Base-by-base conservation (phyloP, 1,140 invertebrate genomes). In the Campoletis sonorensis region DNA sequence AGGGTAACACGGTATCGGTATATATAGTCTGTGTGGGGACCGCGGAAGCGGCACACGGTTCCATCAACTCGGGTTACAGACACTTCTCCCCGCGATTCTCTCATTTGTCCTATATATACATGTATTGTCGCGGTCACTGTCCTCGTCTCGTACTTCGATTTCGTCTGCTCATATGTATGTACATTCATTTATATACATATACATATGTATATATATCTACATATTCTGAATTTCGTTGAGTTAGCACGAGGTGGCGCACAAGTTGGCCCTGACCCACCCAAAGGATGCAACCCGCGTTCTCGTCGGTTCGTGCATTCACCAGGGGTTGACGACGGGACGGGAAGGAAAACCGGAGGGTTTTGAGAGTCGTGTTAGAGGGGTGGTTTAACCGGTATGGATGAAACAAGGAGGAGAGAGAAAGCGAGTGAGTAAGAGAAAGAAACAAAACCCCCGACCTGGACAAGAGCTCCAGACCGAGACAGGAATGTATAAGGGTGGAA, bases 251-350 rank as follows among this genome's bases (percentile, higher is more conserved):
- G 27, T 54, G 26, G 75, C 51, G 58, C 58, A 61, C n/a, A 23
- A 83, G 82, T 82, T 88, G 88, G 89, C 87, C 90, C 89, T 91
- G 90, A 91, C 90, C 90, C 89, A 91, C 90, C 90, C 90, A 91
- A 91, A 91, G 88, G 87, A 90, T 90, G 87, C 86, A 87, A 81
- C 87, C 85, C 82, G 76, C 81, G 78, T 51, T 45, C 64, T 67
- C 30, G 30, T 40, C 73, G 61, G n/a, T 58, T 37, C 21, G 67
- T 82, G 81, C 49, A 72, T 79, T 70, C 67, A 33, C 61, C 67
- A 18, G 2, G 67, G 67, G 67, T 18, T 70, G 67, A 33, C 30
- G 30, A 33, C 16, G 26, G 7, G 72, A 26, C 13, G 72, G 40
- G 49, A 58, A 33, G 72, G 40, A 26, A 58, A 33, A n/a, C 5